Percentiles rank a stretch among this genome's conserved stretches.
phyloP scores from a whole-genome alignment of 2,797 vertebrate genomes.

The Acrossocheilus fasciatus region DNA sequence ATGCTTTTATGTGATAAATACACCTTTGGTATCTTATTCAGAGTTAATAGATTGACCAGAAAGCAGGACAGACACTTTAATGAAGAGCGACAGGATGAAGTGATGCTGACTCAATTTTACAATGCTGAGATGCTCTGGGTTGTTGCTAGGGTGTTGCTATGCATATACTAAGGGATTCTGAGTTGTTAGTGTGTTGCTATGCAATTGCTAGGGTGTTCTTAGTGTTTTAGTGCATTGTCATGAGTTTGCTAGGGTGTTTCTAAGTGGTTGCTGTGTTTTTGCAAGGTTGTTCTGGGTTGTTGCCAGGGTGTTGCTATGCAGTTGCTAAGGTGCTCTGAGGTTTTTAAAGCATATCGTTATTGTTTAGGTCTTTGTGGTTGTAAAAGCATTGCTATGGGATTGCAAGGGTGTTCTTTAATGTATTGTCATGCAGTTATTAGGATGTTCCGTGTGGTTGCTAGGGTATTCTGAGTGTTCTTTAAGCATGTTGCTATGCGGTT shows the following conservation, averaged over 20 bases:
- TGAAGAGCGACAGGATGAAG: not conserved
- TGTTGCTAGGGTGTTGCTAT: not conserved
- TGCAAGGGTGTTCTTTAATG: not conserved
- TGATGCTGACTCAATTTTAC: not conserved
- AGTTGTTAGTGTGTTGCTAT: not conserved
- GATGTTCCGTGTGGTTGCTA: not conserved
- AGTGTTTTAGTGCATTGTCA: not conserved
- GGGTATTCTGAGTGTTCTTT: not conserved
- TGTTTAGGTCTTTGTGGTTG: not conserved
- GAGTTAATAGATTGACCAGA: not conserved
- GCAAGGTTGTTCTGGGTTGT: no score
- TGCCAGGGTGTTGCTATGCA: no score
- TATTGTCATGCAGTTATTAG: not conserved
- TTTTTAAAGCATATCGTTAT: not conserved
- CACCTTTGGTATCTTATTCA: not conserved
- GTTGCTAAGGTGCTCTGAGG: not conserved
- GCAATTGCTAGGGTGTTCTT: not conserved
- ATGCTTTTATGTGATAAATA: not conserved
- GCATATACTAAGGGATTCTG: not conserved
- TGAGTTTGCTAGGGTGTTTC: no score
- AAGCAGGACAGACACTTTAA: not conserved
- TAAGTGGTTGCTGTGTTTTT: no score
- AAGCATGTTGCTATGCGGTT: not conserved
- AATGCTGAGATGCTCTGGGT: not conserved
- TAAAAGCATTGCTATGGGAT: not conserved